Conservation (phyloP, 2,888 invertebrate genomes). For the Ganaspis brasiliensis region DNA sequence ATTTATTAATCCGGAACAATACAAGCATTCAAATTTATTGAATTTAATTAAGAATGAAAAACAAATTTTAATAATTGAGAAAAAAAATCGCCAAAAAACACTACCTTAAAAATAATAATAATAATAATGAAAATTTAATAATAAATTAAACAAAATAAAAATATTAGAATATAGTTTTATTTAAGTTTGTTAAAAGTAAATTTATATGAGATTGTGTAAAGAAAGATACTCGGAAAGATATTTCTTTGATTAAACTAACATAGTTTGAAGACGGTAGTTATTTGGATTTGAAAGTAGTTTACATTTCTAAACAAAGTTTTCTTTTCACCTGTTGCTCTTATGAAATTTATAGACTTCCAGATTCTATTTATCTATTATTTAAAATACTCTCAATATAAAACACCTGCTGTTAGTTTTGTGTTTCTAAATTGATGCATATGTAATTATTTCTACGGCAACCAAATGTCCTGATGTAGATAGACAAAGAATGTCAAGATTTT, state of each 20-base stretch:
- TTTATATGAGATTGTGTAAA: too few species aligned
- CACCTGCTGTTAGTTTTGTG: slow-evolving; percentile 3
- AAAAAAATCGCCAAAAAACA: too few species aligned
- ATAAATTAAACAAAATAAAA: too few species aligned
- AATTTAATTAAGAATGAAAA: too few species aligned
- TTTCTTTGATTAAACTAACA: background rate
- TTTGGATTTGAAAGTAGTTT: background rate
- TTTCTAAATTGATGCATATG: background rate
- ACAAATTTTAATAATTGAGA: too few species aligned
- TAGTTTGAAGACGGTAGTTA: background rate
- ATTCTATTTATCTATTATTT: background rate
- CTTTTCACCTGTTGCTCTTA: background rate
- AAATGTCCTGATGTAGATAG: slow-evolving; percentile 3
- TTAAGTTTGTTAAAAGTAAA: too few species aligned
- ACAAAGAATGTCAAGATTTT: background rate
- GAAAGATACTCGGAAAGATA: too few species aligned
- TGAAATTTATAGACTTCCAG: slow-evolving; percentile 5
- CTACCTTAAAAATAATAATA: too few species aligned
- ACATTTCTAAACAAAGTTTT: background rate
- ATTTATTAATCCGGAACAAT: background rate
- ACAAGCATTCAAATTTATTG: background rate
- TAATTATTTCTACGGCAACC: slow-evolving; percentile 7
- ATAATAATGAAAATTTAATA: too few species aligned
- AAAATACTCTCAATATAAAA: background rate
- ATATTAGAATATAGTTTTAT: too few species aligned